Conservation (phyloP, 1,140 invertebrate genomes). For the Trichonephila inaurata region DNA sequence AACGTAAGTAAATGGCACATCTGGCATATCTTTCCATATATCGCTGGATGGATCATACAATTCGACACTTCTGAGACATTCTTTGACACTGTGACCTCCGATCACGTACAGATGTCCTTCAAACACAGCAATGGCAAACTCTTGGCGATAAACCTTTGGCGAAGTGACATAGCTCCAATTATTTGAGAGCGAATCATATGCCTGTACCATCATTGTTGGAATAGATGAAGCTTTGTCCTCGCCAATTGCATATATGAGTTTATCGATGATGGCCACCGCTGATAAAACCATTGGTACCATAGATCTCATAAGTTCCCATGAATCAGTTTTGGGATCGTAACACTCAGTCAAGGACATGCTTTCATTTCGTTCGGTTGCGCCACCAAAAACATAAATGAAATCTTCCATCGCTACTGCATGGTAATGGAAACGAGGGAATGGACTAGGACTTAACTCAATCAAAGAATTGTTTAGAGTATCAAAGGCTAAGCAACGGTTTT, state of each 20-base stretch:
- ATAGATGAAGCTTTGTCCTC: background rate
- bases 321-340: background rate
- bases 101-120: background rate
- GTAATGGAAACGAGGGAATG: constrained; percentile 7
- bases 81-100: background rate
- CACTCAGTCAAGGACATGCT: background rate
- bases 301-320: background rate
- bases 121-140: background rate
- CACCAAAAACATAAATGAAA: constrained; percentile 1
- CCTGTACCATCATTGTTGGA: constrained; percentile 20
- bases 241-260: constrained; percentile 14
- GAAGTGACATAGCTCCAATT: background rate
- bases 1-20: background rate
- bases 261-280: background rate
- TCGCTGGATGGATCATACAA: background rate
- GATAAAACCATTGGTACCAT: constrained; percentile 35
- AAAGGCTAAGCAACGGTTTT: background rate
- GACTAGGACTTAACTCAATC: background rate
- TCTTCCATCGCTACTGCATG: background rate
- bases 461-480: background rate
- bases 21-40: background rate
- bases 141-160: background rate
- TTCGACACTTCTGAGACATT: constrained; percentile 4
- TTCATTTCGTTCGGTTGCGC: background rate
- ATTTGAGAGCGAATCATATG: background rate